A percentile compares a stretch with the other conserved stretches of the same genome.
Conservation (phyloP, 2,113 vertebrate genomes). For the Salminus brasiliensis region DNA sequence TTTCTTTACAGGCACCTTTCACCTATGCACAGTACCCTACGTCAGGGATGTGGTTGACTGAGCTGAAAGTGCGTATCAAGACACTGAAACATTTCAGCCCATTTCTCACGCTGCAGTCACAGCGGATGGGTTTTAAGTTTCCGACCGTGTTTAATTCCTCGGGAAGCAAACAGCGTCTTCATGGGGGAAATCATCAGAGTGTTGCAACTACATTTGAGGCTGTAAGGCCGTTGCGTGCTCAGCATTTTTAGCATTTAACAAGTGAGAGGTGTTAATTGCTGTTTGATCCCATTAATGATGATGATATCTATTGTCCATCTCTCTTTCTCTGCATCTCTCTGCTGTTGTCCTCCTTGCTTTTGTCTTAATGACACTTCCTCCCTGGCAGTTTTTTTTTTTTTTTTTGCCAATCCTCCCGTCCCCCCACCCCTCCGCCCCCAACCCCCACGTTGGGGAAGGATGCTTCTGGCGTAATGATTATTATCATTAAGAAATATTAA, state of each 20-base stretch:
- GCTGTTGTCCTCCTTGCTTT: conserved; percentile 48
- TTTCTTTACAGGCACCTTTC: too few relatives aligned
- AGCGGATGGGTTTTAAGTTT: background rate
- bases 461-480: conserved; percentile 99
- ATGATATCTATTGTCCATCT: conserved; percentile 63
- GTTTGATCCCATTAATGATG: conserved; percentile 69
- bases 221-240: conserved; percentile 26
- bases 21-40: too few relatives aligned
- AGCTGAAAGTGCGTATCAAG: background rate
- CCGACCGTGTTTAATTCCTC: background rate
- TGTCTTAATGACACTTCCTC: conserved; percentile 83
- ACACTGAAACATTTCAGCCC: background rate
- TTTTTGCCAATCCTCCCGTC: conserved; percentile 58
- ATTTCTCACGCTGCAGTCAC: too few relatives aligned
- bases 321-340: conserved; percentile 60
- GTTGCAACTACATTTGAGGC: conserved; percentile 30
- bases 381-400: too few relatives aligned
- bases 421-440: conserved; percentile 33
- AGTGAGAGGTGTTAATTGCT: conserved; percentile 50
- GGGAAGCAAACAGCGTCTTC: background rate
- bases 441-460: conserved; percentile 96
- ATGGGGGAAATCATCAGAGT: conserved; percentile 15
- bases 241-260: conserved; percentile 39
- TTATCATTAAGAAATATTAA: conserved; percentile 99
- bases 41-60: background rate